Percentiles rank a stretch among this genome's conserved stretches.
Evolutionary conservation across 2,888 invertebrate species (phyloP).

Genomic region (Xiphydria camelus): DNA sequence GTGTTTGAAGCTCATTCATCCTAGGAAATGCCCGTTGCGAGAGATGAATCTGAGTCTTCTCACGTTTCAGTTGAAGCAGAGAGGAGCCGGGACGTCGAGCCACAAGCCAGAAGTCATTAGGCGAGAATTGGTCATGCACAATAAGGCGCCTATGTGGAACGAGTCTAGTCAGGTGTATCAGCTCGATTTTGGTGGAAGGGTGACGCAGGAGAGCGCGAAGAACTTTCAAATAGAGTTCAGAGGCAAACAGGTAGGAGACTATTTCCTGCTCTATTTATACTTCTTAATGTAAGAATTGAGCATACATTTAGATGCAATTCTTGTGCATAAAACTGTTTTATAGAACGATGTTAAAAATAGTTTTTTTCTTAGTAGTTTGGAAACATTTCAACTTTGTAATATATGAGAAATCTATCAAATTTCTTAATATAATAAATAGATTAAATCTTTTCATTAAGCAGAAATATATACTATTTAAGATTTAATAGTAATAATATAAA

Average conservation of each 20-base stretch:
- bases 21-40: background rate
- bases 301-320: too few relatives aligned
- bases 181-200: slow-evolving; percentile 97
- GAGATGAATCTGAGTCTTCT: slow-evolving; percentile 3
- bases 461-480: too few relatives aligned
- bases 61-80: slow-evolving; percentile 68
- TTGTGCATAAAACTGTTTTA: too few relatives aligned
- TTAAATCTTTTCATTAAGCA: too few relatives aligned
- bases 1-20: too few relatives aligned
- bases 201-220: slow-evolving; percentile 98
- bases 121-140: slow-evolving; percentile 91
- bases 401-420: too few relatives aligned
- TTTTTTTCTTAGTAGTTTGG: too few relatives aligned
- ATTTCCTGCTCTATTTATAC: slow-evolving; percentile 17
- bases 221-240: slow-evolving; percentile 99
- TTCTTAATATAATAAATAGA: too few relatives aligned
- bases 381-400: too few relatives aligned
- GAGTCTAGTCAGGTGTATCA: slow-evolving; percentile 99
- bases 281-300: slow-evolving; percentile 1
- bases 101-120: slow-evolving; percentile 45
- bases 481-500: background rate
- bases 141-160: slow-evolving; percentile 98
- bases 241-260: slow-evolving; percentile 93
- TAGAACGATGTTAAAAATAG: too few relatives aligned
- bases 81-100: slow-evolving; percentile 33